phyloP scores from a whole-genome alignment of 1,140 invertebrate genomes.

The Asobara japonica region DNA sequence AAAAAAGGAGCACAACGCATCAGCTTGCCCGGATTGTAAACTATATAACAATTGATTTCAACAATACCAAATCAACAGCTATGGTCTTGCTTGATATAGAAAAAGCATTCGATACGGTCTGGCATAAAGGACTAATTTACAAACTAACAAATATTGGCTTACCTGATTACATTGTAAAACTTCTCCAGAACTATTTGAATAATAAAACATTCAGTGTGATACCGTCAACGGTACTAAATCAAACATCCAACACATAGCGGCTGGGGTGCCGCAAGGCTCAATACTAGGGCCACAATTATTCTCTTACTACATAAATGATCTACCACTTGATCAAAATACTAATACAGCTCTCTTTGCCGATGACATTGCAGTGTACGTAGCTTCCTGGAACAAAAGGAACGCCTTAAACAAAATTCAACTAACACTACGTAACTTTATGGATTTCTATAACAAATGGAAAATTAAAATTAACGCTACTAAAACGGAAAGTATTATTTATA shows the following conservation, averaged over 20 bases:
- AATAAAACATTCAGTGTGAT: constrained; percentile 40
- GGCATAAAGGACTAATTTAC: constrained; percentile 48
- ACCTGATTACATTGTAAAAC: constrained; percentile 33
- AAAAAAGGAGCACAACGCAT: constrained; percentile 40
- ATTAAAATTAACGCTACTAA: constrained; percentile 37
- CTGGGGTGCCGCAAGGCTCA: constrained; percentile 46
- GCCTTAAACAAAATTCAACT: constrained; percentile 23
- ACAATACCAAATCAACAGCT: constrained; percentile 38
- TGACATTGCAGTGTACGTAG: constrained; percentile 26
- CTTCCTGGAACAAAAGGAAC: constrained; percentile 8
- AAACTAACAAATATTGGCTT: constrained; percentile 40
- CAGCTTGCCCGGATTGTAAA: constrained; percentile 45
- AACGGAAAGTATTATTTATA: constrained; percentile 33
- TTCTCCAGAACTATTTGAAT: constrained; percentile 34
- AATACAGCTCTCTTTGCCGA: constrained; percentile 33
- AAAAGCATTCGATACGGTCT: too few relatives aligned
- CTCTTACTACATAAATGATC: constrained; percentile 28
- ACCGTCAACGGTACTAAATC: too few relatives aligned
- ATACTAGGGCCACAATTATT: constrained; percentile 29
- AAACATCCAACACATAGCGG: constrained; percentile 18
- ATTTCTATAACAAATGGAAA: constrained; percentile 34
- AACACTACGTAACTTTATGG: constrained; percentile 9
- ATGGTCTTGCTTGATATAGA: constrained; percentile 45
- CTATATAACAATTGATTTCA: constrained; percentile 39
- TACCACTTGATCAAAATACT: constrained; percentile 11